These are phyloP conservation scores for Pterocles gutturalis DNA, from an alignment of 2,113 vertebrate species.

Conservation along the genomic window DNA sequence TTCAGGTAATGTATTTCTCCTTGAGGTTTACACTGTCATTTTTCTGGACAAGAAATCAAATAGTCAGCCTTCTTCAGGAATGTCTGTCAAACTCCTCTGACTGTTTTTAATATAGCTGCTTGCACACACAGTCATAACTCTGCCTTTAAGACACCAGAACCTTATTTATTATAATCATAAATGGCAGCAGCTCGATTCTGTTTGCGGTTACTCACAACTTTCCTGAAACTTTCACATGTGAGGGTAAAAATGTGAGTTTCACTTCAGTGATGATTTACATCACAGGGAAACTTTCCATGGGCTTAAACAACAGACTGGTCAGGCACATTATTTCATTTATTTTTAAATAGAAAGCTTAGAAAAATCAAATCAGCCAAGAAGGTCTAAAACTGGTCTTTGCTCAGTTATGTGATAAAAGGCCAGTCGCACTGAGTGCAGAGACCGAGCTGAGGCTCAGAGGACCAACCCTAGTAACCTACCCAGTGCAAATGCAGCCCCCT, in stretches of 20 bases:
- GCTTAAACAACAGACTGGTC: neutral
- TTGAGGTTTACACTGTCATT: neutral
- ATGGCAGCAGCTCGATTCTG: neutral
- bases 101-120: neutral
- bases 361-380: neutral
- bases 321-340: neutral
- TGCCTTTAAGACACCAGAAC: neutral
- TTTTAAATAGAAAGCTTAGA: neutral
- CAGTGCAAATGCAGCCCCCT: neutral
- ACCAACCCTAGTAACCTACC: neutral
- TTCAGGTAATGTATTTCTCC: neutral
- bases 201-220: neutral
- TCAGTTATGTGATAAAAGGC: neutral
- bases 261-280: neutral
- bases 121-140: neutral
- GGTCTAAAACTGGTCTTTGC: neutral
- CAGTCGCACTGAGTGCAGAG: neutral
- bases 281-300: neutral
- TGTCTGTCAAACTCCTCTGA: neutral
- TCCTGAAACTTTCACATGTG: neutral
- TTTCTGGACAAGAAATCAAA: neutral
- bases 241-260: neutral
- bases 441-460: accelerated
- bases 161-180: neutral
- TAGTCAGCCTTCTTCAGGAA: neutral